These are phyloP conservation scores for Drosophila suzukii DNA, from an alignment of 1,140 invertebrate species.

Conservation along the genomic window DNA sequence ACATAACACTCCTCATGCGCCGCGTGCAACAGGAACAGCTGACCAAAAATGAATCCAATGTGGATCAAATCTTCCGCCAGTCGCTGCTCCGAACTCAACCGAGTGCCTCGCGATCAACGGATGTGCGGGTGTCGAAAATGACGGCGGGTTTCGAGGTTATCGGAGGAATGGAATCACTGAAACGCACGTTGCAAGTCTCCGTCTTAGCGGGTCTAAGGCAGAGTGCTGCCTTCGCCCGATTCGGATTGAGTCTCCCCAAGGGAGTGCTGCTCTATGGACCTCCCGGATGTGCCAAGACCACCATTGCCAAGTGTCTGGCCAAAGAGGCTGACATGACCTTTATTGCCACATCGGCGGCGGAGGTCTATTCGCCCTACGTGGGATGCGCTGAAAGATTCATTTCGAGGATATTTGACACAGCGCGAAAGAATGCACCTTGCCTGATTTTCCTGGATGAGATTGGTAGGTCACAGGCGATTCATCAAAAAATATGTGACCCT, in stretches of 20 bases:
- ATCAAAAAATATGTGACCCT: not conserved
- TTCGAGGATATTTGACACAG: constrained; percentile 88
- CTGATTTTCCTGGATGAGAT: constrained; percentile 92
- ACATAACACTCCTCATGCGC: constrained; percentile 58
- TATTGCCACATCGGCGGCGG: constrained; percentile 87
- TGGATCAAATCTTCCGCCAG: constrained; percentile 41
- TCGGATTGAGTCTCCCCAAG: constrained; percentile 87
- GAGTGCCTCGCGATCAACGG: constrained; percentile 86
- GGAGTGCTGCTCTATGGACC: constrained; percentile 90
- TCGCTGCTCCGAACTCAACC: constrained; percentile 59
- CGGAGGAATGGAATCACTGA: constrained; percentile 88
- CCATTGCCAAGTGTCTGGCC: constrained; percentile 88
- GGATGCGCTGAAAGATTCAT: constrained; percentile 88
- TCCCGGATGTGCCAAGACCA: constrained; percentile 91
- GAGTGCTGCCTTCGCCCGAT: constrained; percentile 86
- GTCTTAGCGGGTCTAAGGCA: constrained; percentile 89
- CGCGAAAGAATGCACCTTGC: constrained; percentile 88
- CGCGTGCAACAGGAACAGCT: constrained; percentile 50
- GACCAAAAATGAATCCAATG: not conserved
- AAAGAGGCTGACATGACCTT: constrained; percentile 87
- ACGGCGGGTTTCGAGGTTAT: constrained; percentile 86
- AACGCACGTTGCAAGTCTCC: constrained; percentile 87
- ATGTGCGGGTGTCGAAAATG: constrained; percentile 85
- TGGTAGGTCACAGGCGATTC: constrained; percentile 68
- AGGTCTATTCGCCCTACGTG: constrained; percentile 89